These are phyloP conservation scores for Dione vanillae DNA, from an alignment of 2,888 invertebrate species.

Conservation along the genomic window DNA sequence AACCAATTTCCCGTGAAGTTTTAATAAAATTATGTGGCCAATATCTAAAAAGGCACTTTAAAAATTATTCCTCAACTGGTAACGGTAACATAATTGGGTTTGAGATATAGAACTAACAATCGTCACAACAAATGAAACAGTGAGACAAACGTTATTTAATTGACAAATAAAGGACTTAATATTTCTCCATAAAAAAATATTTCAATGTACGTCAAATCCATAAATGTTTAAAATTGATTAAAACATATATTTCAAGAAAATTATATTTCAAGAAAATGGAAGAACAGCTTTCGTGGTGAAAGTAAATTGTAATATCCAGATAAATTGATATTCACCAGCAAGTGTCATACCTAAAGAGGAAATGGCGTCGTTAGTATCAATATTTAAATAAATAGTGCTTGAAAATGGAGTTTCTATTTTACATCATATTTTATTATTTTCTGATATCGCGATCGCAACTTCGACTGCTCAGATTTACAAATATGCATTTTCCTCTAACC, in stretches of 20 bases:
- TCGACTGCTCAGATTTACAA: no score
- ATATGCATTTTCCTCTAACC: no score
- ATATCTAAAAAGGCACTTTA: no score
- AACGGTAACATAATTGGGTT: no score
- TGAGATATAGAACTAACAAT: no score
- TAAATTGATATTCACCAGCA: slow-evolving; percentile 26
- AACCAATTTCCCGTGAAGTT: no score
- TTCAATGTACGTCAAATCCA: not conserved
- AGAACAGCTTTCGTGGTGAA: slow-evolving; percentile 32
- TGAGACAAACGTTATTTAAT: no score
- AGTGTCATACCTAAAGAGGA: slow-evolving; percentile 13
- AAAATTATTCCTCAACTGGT: no score
- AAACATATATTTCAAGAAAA: slow-evolving; percentile 12
- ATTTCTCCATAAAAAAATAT: no score
- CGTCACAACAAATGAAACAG: no score
- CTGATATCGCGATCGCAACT: not conserved
- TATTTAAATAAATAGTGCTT: slow-evolving; percentile 17
- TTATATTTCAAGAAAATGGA: slow-evolving; percentile 3
- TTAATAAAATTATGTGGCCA: no score
- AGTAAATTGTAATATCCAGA: slow-evolving; percentile 31
- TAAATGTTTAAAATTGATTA: slow-evolving; percentile 5
- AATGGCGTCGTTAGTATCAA: slow-evolving; percentile 19
- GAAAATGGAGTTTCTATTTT: not conserved
- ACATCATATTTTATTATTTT: not conserved
- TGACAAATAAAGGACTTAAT: no score